phyloP scores from a whole-genome alignment of 2,888 invertebrate genomes.

The Synergus japonicus region DNA sequence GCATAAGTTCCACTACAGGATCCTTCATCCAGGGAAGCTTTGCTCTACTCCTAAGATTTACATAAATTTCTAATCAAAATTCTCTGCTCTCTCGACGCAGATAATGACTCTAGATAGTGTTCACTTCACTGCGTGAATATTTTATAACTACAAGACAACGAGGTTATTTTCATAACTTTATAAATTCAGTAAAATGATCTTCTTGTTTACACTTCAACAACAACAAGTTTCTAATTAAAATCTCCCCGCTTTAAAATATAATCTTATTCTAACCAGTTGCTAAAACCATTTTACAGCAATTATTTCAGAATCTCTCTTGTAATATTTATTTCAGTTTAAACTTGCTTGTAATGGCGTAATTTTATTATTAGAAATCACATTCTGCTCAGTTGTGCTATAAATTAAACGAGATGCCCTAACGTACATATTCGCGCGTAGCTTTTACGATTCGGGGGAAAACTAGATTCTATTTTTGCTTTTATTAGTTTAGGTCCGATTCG shows the following conservation, averaged over 20 bases:
- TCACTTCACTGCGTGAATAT: neutral
- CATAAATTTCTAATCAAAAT: conserved; percentile 24
- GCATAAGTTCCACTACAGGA: neutral
- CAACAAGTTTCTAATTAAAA: neutral
- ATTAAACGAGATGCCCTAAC: conserved; percentile 2
- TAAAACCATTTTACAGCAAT: neutral
- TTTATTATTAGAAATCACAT: conserved; percentile 32
- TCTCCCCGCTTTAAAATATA: neutral
- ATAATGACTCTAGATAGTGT: conserved; percentile 1
- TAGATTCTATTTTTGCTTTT: conserved; percentile 35
- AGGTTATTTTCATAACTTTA: neutral
- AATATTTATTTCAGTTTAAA: too few relatives aligned
- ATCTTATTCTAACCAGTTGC: neutral
- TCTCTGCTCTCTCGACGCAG: conserved; percentile 3
- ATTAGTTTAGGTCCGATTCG: conserved; percentile 39
- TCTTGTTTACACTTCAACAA: neutral
- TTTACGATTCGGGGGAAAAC: conserved; percentile 24
- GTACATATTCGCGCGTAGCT: conserved; percentile 5
- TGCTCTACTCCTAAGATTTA: neutral
- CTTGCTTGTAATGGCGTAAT: neutral
- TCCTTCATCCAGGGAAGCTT: neutral
- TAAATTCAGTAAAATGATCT: neutral
- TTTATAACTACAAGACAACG: neutral
- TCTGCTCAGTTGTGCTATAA: conserved; percentile 7
- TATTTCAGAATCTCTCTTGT: neutral